Base-by-base conservation (phyloP, 64 coral and sea anemone species). In the Cladopsammia gracilis region DNA sequence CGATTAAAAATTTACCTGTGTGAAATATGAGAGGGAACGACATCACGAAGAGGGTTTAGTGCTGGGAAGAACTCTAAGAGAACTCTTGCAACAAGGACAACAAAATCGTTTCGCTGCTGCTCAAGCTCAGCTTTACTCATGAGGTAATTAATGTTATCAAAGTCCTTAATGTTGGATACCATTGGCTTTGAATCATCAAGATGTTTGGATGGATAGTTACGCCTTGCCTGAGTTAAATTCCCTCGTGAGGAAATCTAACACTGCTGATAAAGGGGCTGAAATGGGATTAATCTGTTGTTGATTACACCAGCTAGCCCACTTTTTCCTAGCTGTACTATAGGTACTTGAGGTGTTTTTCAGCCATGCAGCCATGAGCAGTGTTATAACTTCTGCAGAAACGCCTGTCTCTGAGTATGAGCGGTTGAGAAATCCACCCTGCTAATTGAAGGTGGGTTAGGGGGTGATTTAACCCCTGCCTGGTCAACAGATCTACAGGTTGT, bases 71-170 rank as follows among this genome's bases (percentile, higher is more conserved):
- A 88, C 53, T 88, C 86, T 3, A 92, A 14, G 34, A 92, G 76
- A 7, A 92, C 90, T 86, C 80, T 92, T 43, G 71, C 34, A 18
- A 91, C 89, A 54, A 54, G 71, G 11, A 62, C 23, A 56, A 60
- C 86, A 25, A 45, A 86, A 51, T 92, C 90, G 24, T 22, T 20
- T 20, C 75, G 44, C 82, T 86, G 62, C 57, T 53, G 43, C 20
- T 86, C n/a, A 25, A 86, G 79, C 58, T 92, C 90, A 64, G 50
- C 1, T 8, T 77, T 58, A 9, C 24, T 84, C 44, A 92, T 53
- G 15, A 76, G 82, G 64, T 65, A 86, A 19, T 77, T 58, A n/a
- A 20, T 65, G 48, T 93, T 93, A 42, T 93, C 90, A 93, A 93
- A 93, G 18, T 57, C 62, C 19, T 68, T 48, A 52, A 93, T 86